phyloP scores from a whole-genome alignment of 2,888 invertebrate genomes.

The Tetramorium bicarinatum region DNA sequence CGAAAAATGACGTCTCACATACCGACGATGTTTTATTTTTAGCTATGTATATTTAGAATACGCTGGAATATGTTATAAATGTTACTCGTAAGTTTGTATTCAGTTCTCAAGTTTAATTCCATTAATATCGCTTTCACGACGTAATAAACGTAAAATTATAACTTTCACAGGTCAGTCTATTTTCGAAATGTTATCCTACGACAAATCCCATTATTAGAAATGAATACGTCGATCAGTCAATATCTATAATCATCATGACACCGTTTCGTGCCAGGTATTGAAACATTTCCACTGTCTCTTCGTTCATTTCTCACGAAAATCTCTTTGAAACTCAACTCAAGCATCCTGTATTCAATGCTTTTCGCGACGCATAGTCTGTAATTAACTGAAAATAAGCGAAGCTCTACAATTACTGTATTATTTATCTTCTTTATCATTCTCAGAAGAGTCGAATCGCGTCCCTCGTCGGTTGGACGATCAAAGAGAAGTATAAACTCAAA shows the following conservation, averaged over 20 bases:
- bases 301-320: not conserved
- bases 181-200: not conserved
- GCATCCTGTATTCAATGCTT: not conserved
- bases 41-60: not conserved
- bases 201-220: not conserved
- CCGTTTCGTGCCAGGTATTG: slow-evolving; percentile 25
- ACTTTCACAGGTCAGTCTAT: slow-evolving; percentile 4
- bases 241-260: slow-evolving; percentile 14
- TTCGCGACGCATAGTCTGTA: not conserved
- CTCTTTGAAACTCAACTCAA: not conserved
- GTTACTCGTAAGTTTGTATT: slow-evolving; percentile 10
- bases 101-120: slow-evolving; percentile 7
- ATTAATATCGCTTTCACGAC: slow-evolving; percentile 7
- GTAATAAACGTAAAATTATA: slow-evolving; percentile 18
- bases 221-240: not conserved
- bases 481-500: slow-evolving; percentile 66
- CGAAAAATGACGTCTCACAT: not conserved
- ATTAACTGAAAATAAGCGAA: not conserved
- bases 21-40: slow-evolving; percentile 28
- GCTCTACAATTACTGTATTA: not conserved
- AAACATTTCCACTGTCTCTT: not conserved
- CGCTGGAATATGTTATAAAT: slow-evolving; percentile 8
- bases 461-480: not conserved
- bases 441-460: slow-evolving; percentile 1
- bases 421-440: not conserved